Evolutionary conservation across 2,797 vertebrate genomes (phyloP), one percentile per base, ranked within the genome.

Genomic region (Dipus sagitta): DNA sequence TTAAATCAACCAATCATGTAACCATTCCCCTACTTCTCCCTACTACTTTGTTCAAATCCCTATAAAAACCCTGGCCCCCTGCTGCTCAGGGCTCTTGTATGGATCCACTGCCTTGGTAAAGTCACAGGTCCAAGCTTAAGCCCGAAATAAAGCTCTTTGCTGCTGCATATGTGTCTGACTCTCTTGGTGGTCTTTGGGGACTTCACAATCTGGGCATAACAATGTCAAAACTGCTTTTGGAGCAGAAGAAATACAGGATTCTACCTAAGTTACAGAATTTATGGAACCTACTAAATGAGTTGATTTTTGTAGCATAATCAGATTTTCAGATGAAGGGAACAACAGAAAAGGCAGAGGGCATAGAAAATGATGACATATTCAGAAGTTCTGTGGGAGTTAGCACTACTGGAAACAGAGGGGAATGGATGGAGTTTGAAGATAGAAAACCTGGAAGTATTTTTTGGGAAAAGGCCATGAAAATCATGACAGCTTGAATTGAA

Each of bases 401-500:
- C 14, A 65, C 30, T 54, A 12, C 2, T 68, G 15, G 28, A 28
- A 75, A 21, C 13, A 83, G 7, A 88, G 4, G 14, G 26, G 0
- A 80, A 42, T 24, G 4, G 13, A 80, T 3, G 26, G 34, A 38
- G 12, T 0, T 0, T 83, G 77, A 91, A 82, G 58, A 77, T 32
- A 11, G 80, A 64, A 83, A 88, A 92, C 62, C 15, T 47, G 24
- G 3, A 86, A 92, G 28, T 3, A 80, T 42, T 23, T 74, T 88
- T 7, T 32, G 32, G n/a, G 38, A 86, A 71, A 82, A 82, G 26
- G 34, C 76, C 80, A 76, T 76, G 2, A 38, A 86, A 58, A 54
- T n/a, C 52, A 88, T n/a, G 34, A 88, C 34, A 52, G 54, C 81
- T 7, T 88, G 34, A 23, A 86, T 90, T 54, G 88, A 47, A 86